Evolutionary conservation across 2,113 vertebrate genomes (phyloP).

Genomic region (Albula goreensis): DNA sequence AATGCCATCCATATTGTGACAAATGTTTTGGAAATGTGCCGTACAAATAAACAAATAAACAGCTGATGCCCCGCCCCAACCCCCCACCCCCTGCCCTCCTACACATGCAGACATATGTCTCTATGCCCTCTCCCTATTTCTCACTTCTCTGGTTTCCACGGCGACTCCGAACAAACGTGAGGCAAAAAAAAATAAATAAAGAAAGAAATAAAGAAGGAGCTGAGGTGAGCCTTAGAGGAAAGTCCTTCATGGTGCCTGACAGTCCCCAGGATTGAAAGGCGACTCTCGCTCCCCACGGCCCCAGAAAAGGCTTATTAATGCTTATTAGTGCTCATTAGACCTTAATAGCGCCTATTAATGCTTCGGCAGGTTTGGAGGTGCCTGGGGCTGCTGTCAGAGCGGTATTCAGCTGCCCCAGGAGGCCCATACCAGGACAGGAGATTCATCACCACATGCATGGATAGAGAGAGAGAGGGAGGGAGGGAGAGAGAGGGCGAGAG

Average conservation of each 20-base stretch:
- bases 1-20: no score
- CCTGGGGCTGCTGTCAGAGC: neutral
- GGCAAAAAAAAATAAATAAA: neutral
- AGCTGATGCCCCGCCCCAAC: no score
- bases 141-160: neutral
- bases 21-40: no score
- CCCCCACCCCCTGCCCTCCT: no score
- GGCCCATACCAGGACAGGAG: neutral
- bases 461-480: neutral
- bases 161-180: neutral
- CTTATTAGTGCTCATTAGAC: conserved; percentile 4
- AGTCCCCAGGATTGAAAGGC: neutral
- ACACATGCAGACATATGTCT: no score
- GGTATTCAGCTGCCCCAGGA: neutral
- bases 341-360: neutral
- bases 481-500: no score
- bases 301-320: neutral
- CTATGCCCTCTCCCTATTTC: neutral
- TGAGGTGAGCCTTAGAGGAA: neutral
- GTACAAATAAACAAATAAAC: no score
- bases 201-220: neutral
- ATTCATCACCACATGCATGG: neutral
- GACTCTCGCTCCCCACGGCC: neutral
- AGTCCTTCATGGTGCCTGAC: neutral
- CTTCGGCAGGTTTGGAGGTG: neutral